Evolutionary conservation across 2,113 vertebrate genomes (phyloP).

Genomic region (Donacobius atricapilla): DNA sequence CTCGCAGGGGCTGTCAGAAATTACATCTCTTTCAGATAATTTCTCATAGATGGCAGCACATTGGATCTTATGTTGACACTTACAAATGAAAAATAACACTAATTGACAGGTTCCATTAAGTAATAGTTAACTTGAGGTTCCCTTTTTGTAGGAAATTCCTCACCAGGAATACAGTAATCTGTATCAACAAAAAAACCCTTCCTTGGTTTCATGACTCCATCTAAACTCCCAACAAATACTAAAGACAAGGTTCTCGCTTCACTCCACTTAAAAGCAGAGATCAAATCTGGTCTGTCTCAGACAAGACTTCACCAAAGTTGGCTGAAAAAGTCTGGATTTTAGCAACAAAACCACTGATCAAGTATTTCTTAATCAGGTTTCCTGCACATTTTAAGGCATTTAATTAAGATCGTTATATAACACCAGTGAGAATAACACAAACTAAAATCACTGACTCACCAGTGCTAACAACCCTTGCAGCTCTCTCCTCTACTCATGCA

Average conservation of each 20-base stretch:
- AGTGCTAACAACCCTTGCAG: background rate
- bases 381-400: background rate
- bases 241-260: background rate
- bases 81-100: slow-evolving; percentile 77
- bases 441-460: background rate
- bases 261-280: background rate
- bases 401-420: background rate
- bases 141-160: slow-evolving; percentile 58
- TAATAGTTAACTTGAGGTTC: slow-evolving; percentile 55
- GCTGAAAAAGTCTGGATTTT: background rate
- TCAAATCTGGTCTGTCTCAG: background rate
- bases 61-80: slow-evolving; percentile 77
- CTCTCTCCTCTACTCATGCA: background rate
- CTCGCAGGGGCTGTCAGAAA: slow-evolving; percentile 91
- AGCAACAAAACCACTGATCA: background rate
- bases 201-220: background rate
- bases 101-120: slow-evolving; percentile 74
- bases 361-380: background rate
- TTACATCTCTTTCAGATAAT: slow-evolving; percentile 76
- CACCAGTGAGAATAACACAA: background rate
- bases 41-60: slow-evolving; percentile 77
- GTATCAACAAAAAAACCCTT: background rate
- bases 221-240: background rate
- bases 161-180: background rate
- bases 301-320: background rate